These are phyloP conservation scores for Bagarius yarrelli DNA, from an alignment of 2,113 vertebrate genomes.

Conservation along the genomic window DNA sequence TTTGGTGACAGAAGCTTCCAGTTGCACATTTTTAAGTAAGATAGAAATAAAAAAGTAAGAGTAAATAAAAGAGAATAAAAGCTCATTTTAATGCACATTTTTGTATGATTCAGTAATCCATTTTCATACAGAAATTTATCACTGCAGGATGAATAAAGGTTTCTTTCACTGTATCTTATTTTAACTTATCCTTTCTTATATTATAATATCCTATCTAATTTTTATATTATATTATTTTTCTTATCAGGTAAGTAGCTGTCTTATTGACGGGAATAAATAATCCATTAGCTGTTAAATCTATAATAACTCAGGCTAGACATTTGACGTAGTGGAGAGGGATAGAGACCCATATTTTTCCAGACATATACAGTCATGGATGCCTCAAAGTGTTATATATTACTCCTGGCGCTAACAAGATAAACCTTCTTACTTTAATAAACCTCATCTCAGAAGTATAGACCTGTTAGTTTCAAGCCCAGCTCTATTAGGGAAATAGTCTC, in stretches of 20 bases:
- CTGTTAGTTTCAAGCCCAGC: not conserved
- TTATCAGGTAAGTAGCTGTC: not conserved
- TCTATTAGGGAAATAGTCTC: not conserved
- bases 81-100: no score
- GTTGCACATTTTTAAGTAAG: no score
- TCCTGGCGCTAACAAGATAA: not conserved
- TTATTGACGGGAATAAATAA: not conserved
- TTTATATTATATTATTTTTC: no score
- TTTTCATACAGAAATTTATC: no score
- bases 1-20: no score
- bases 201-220: no score
- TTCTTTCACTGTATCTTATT: no score
- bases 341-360: not conserved
- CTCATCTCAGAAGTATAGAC: not conserved
- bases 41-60: no score
- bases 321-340: not conserved
- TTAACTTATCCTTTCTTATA: no score
- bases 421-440: not conserved
- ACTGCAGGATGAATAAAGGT: no score
- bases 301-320: not conserved
- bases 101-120: no score
- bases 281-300: not conserved
- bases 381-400: not conserved
- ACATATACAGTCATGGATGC: not conserved
- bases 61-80: no score